Evolutionary conservation across 2,113 vertebrate genomes (phyloP).

Genomic region (Actenoides hombroni): DNA sequence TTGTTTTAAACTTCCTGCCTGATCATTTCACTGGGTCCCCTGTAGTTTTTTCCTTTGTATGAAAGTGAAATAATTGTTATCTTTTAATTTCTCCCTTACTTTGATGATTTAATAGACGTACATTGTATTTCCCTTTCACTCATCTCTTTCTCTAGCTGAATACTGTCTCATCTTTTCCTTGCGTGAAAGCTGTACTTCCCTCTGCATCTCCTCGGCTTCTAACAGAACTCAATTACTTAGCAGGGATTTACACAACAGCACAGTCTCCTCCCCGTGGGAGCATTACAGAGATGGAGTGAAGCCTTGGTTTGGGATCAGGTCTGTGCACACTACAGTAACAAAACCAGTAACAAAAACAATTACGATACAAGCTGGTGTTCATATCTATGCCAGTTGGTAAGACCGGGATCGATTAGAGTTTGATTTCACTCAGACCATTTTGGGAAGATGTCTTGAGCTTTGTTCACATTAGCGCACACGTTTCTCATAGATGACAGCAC

Average conservation of each 20-base stretch:
- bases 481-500: background rate
- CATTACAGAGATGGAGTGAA: background rate
- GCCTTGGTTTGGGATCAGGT: background rate
- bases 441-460: background rate
- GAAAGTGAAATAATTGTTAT: background rate
- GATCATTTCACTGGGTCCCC: background rate
- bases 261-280: background rate
- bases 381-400: background rate
- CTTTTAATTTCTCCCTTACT: background rate
- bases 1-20: background rate
- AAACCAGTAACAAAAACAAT: background rate
- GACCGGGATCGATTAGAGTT: background rate
- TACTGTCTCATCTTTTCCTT: background rate
- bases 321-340: background rate
- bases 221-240: background rate
- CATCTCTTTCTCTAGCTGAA: background rate
- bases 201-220: background rate
- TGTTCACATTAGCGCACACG: background rate
- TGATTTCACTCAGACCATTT: background rate
- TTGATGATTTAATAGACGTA: background rate
- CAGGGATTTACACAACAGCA: background rate
- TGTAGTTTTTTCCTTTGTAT: background rate
- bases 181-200: background rate
- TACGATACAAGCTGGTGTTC: background rate
- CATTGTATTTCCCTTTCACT: background rate